phyloP scores from a whole-genome alignment of 2,797 vertebrate genomes.

The Pseudomugil gertrudae region DNA sequence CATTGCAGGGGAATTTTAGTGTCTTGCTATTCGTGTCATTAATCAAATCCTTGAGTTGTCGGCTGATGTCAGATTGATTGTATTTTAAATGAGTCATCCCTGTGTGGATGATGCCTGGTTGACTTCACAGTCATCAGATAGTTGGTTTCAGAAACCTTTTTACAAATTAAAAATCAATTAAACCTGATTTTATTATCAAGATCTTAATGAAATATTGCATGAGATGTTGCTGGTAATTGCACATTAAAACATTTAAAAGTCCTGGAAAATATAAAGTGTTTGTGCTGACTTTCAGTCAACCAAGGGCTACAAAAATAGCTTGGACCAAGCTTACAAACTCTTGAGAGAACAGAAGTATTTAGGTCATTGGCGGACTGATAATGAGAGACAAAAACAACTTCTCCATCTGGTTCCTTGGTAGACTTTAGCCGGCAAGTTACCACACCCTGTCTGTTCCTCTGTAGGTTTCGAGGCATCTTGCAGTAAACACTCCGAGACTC shows the following conservation, averaged over 20 bases:
- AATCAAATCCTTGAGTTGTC: conserved; percentile 17
- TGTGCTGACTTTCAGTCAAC: conserved; percentile 19
- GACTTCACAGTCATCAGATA: neutral
- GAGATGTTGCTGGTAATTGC: neutral
- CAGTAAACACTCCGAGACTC: conserved; percentile 59
- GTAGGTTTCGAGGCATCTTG: conserved; percentile 59
- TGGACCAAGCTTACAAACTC: conserved; percentile 41
- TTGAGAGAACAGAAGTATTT: conserved; percentile 45
- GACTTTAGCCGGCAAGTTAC: conserved; percentile 60
- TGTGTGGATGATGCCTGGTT: neutral
- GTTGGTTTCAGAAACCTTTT: conserved; percentile 2
- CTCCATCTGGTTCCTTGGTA: conserved; percentile 65
- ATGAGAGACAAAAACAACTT: conserved; percentile 53
- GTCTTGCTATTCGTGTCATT: conserved; percentile 21
- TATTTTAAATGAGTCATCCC: conserved; percentile 18
- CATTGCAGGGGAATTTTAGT: neutral
- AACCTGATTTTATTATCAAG: neutral
- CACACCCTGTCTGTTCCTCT: conserved; percentile 53
- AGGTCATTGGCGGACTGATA: conserved; percentile 57
- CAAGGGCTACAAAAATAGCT: conserved; percentile 37
- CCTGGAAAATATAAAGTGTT: conserved; percentile 3
- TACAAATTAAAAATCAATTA: neutral
- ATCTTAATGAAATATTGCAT: neutral
- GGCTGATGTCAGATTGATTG: conserved; percentile 5
- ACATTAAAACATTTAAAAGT: neutral